Evolutionary conservation across 2,888 invertebrate species (phyloP), one percentile per base, ranked within the genome.

Genomic region (Atethmia centrago): DNA sequence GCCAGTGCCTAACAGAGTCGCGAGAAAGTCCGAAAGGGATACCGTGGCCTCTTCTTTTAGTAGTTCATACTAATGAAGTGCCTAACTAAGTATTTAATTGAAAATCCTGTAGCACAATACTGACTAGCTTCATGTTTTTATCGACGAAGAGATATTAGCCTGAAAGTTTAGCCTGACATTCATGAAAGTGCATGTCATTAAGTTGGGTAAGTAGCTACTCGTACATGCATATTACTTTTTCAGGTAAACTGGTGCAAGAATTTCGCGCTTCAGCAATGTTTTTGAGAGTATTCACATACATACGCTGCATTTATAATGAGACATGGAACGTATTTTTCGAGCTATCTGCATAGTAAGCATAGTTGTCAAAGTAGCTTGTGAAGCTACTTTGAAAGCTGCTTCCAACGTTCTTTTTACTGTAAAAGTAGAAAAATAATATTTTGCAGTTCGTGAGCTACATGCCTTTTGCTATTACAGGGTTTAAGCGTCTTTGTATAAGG

Each of bases 401-500:
- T 10, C 31, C 64, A 49, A 25, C n/a, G n/a, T 63, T 51, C 36
- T 49, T 76, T 62, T 76, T 19, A 42, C 31, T 42, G 42, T 21
- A 49, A 58, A 63, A 53, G 45, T 31, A 31, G 14, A 53, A 61
- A 67, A 67, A 67, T 53, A 16, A 75, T 76, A 65, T 75, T 63
- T 66, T 40, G n/a, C 45, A 25, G 16, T 47, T 47, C 21, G n/a
- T 53, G 42, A 55, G 55, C 36, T 71, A 19, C 40, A 62, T 47
- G 19, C n/a, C 62, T 58, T 73, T 59, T 31, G n/a, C 42, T 21
- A n/a, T 31, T 21, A 25, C 53, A 36, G 12, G 5, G 40, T 62
- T 56, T 16, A 53, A 49, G 19, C 47, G 28, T 64, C 31, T 14
- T 31, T 55, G 14, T 55, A 25, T 53, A 19, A n/a, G 16, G 40